Percentiles rank a stretch among this genome's conserved stretches.
phyloP scores from a whole-genome alignment of 2,888 invertebrate genomes.

The Sycophila texana region DNA sequence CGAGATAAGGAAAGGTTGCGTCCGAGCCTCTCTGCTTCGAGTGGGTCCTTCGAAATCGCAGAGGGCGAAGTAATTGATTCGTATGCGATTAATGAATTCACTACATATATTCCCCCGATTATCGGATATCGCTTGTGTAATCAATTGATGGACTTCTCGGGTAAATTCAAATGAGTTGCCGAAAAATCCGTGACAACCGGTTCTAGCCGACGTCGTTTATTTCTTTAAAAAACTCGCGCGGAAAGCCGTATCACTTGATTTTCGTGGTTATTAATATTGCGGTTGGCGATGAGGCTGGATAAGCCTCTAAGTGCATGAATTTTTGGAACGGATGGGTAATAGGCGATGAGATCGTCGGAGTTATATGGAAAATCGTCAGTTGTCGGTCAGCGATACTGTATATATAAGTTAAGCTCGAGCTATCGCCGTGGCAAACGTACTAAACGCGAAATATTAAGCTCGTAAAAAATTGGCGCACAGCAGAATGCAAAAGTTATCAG shows the following conservation, averaged over 20 bases:
- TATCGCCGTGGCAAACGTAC: constrained; percentile 20
- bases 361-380: too few species aligned
- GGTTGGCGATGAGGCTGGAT: not conserved
- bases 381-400: too few species aligned
- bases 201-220: not conserved
- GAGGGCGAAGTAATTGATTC: not conserved
- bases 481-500: constrained; percentile 11
- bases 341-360: not conserved
- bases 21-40: not conserved
- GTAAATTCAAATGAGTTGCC: constrained; percentile 48
- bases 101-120: not conserved
- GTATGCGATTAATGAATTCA: constrained; percentile 13
- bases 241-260: constrained; percentile 8
- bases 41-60: not conserved
- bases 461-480: constrained; percentile 11
- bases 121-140: constrained; percentile 27
- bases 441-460: constrained; percentile 19
- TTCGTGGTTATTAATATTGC: constrained; percentile 25
- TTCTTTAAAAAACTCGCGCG: not conserved
- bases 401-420: not conserved
- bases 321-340: not conserved
- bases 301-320: not conserved
- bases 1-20: constrained; percentile 18
- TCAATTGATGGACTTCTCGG: constrained; percentile 53
- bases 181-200: constrained; percentile 31